Evolutionary conservation across 2,113 vertebrate genomes (phyloP).

Genomic region (Tenebrosternarchus preto): DNA sequence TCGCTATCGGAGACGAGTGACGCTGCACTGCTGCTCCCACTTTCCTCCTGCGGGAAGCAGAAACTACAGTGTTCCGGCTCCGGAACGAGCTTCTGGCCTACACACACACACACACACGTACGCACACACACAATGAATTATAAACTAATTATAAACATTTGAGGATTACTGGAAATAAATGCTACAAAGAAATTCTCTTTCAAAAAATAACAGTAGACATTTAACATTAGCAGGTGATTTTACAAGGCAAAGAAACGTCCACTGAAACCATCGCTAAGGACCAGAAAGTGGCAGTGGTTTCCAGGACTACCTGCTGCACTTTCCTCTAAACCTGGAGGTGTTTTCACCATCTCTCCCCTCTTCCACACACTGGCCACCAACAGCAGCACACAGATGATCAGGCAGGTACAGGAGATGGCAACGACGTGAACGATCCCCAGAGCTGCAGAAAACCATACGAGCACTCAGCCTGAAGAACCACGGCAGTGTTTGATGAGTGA

Average conservation of each 20-base stretch:
- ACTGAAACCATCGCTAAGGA: background rate
- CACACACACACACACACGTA: conserved; percentile 11
- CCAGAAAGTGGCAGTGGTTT: too few species aligned
- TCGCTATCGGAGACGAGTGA: conserved; percentile 56
- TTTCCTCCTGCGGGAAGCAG: conserved; percentile 85
- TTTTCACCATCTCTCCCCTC: background rate
- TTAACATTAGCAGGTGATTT: too few species aligned
- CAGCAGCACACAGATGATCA: background rate
- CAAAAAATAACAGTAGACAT: too few species aligned
- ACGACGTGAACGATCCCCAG: background rate
- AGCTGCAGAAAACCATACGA: conserved; percentile 6
- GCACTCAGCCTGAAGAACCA: too few species aligned
- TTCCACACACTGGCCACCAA: background rate
- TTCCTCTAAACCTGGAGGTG: background rate
- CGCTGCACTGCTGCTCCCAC: conserved; percentile 70
- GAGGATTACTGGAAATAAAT: too few species aligned
- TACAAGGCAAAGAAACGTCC: too few species aligned
- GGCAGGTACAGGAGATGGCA: conserved; percentile 5
- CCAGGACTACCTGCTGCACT: background rate
- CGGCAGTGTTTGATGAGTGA: too few species aligned
- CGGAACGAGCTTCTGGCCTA: background rate
- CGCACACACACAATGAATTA: background rate
- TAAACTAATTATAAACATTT: too few species aligned
- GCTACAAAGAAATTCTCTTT: too few species aligned
- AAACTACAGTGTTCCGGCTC: conserved; percentile 80